phyloP scores from a whole-genome alignment of 2,888 invertebrate genomes.

The Scaptomyza reducta region DNA sequence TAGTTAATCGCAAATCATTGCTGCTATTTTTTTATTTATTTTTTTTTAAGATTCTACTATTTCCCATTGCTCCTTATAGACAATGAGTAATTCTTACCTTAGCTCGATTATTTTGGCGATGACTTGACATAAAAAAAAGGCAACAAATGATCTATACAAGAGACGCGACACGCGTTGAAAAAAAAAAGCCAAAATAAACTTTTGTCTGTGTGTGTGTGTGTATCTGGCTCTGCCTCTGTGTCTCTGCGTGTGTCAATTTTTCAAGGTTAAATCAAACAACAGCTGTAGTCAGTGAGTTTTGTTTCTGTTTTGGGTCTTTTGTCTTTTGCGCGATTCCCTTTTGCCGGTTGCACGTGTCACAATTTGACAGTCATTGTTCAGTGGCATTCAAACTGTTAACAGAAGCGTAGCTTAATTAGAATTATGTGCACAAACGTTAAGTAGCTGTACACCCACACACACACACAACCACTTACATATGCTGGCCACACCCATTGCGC shows the following conservation, averaged over 20 bases:
- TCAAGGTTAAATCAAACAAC: slow-evolving; percentile 64
- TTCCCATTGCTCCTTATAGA: slow-evolving; percentile 4
- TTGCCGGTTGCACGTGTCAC: slow-evolving; percentile 40
- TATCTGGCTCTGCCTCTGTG: slow-evolving; percentile 3
- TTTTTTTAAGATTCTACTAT: neutral
- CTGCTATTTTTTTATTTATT: neutral
- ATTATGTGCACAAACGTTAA: slow-evolving; percentile 1
- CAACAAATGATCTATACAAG: slow-evolving; percentile 34
- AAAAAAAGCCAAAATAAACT: slow-evolving; percentile 18
- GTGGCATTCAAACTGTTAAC: slow-evolving; percentile 24
- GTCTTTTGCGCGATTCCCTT: slow-evolving; percentile 16
- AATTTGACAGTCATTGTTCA: slow-evolving; percentile 19
- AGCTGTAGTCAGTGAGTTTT: slow-evolving; percentile 49
- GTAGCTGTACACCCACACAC: slow-evolving; percentile 7
- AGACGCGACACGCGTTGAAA: slow-evolving; percentile 47
- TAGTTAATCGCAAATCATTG: slow-evolving; percentile 1
- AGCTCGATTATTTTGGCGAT: slow-evolving; percentile 35
- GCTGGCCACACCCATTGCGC: slow-evolving; percentile 48
- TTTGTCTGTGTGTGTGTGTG: slow-evolving; percentile 20
- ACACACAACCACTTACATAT: neutral
- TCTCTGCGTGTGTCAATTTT: slow-evolving; percentile 26
- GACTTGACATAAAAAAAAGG: slow-evolving; percentile 37
- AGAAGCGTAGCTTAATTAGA: slow-evolving; percentile 28
- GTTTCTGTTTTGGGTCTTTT: slow-evolving; percentile 32
- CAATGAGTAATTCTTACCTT: slow-evolving; percentile 33